phyloP scores from a whole-genome alignment of 2,888 invertebrate species.

The Bugula neritina region DNA sequence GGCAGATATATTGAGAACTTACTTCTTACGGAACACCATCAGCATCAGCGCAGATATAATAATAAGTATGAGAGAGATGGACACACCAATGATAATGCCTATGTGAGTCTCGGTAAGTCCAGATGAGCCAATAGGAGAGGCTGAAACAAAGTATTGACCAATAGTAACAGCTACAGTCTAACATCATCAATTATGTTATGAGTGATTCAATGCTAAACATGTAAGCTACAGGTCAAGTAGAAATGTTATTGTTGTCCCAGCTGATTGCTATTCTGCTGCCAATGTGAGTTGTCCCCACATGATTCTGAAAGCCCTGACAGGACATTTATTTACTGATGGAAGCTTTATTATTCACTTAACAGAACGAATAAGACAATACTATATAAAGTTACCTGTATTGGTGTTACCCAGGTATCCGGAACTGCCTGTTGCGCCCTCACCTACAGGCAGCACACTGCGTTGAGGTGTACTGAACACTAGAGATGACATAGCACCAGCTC shows the following conservation, averaged over 20 bases:
- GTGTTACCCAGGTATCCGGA: not conserved
- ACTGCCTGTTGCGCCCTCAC: not conserved
- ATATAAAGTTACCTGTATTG: not conserved
- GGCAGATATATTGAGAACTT: too few relatives aligned
- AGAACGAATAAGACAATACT: too few relatives aligned
- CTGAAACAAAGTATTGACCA: not conserved
- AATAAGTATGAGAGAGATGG: not conserved
- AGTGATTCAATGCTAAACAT: too few relatives aligned
- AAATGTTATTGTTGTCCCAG: too few relatives aligned
- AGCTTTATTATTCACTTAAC: too few relatives aligned
- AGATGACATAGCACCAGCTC: not conserved
- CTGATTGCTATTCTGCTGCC: too few relatives aligned
- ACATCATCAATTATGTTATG: too few relatives aligned
- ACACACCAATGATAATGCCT: slow-evolving; percentile 5
- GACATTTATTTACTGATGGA: too few relatives aligned
- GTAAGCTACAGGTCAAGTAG: too few relatives aligned
- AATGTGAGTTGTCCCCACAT: too few relatives aligned
- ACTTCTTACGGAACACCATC: not conserved
- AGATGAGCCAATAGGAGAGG: not conserved
- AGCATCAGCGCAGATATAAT: not conserved
- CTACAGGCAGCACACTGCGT: not conserved
- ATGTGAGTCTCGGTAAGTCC: not conserved
- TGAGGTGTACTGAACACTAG: not conserved
- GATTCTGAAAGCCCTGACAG: too few relatives aligned
- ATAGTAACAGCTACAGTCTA: too few relatives aligned